Percentiles rank a stretch among this genome's conserved stretches.
These are phyloP conservation scores for Trichonephila inaurata DNA, from an alignment of 1,140 invertebrate genomes.

Conservation along the genomic window DNA sequence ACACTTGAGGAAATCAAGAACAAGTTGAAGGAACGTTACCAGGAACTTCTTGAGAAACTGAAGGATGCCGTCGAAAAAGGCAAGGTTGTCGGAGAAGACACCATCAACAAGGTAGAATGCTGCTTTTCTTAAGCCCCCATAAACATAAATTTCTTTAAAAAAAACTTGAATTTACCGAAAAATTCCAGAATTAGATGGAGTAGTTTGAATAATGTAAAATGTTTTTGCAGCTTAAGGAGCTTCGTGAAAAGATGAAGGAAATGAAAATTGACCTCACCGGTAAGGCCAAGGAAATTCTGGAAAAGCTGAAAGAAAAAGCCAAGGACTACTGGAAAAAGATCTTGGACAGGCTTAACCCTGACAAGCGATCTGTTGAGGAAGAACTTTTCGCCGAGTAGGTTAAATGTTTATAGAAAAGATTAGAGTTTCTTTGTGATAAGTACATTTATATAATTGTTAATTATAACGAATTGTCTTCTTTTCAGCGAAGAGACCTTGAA, in stretches of 20 bases:
- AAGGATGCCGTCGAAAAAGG: conserved; percentile 62
- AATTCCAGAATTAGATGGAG: conserved; percentile 60
- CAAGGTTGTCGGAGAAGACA: conserved; percentile 49
- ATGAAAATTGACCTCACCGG: too few species aligned
- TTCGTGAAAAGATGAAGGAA: too few species aligned
- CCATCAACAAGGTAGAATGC: conserved; percentile 2
- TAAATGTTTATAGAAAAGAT: too few species aligned
- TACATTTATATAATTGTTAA: neutral
- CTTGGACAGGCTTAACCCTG: too few species aligned
- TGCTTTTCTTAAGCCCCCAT: neutral
- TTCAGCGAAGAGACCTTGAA: neutral
- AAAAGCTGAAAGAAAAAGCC: too few species aligned
- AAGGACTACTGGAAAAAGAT: too few species aligned
- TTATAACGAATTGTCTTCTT: neutral
- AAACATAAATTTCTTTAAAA: too few species aligned
- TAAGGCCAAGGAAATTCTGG: too few species aligned
- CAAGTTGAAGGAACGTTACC: conserved; percentile 22
- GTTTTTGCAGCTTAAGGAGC: too few species aligned
- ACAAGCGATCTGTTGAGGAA: neutral
- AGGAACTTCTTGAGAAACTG: conserved; percentile 52
- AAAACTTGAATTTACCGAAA: conserved; percentile 18
- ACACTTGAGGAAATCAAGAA: conserved; percentile 47
- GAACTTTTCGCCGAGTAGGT: neutral
- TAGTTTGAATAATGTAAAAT: neutral
- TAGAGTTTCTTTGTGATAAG: too few species aligned